Base-by-base conservation (phyloP, 2,888 invertebrate genomes). In the Leptogaster cylindrica region DNA sequence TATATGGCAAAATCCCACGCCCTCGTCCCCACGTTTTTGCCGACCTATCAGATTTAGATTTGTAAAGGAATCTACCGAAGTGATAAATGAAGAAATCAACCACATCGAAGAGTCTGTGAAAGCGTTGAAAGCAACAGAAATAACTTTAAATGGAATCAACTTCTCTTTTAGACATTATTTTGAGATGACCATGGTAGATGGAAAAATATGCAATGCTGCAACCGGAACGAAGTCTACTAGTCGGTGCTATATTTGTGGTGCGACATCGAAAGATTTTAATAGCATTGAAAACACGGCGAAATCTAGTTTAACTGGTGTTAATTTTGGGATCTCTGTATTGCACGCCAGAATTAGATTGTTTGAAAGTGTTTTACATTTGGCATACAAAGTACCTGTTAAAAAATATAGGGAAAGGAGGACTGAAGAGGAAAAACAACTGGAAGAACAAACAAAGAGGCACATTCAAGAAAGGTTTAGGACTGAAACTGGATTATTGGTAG, bases 361-460 rank as follows among this genome's bases (percentile, higher is more conserved):
- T 69, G 73, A 76, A 70, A 72, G 66, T 31, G 27, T 77, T 6
- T 64, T 78, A 8, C 76, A 78, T 70, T 18, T 78, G 7, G 52
- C 75, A 14, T 76, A 78, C 65, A 76, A 76, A 66, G 58, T 77
- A 8, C 71, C 73, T 6, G 31, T 76, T 36, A 73, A 74, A 63
- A 75, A 74, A 68, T 76, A n/a, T n/a, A n/a, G 75, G 73, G 73
- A 75, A 70, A 28, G 55, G 27, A 46, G 65, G 65, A 50, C 12
- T 27, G 25, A 33, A 39, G 64, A 12, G 39, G 58, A 65, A 31
- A 69, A 51, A 52, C 12, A 31, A 8, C 16, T 64, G 20, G 46
- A 52, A 10, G 55, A 67, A 39, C 8, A 67, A 48, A 64, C 23
- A 18, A 65, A 65, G 27, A 51, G 25, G 44, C 14, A 12, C 5